Conservation (phyloP, 2,113 vertebrate species). For the Oryctolagus cuniculus region mOryCun1.1 NC_091443.1:30197001-30197500, state of each 20-base stretch:
- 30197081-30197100: slow-evolving; percentile 4
- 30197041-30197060: not conserved
- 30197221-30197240: not conserved
- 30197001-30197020: not conserved
- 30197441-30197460: not conserved
- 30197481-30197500: not conserved
- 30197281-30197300: not conserved
- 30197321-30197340: slow-evolving; percentile 4
- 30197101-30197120: slow-evolving; percentile 36
- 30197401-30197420: not conserved
- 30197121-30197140: not conserved
- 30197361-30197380: slow-evolving; percentile 40
- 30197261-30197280: not conserved
- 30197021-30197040: not conserved
- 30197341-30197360: not conserved
- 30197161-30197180: not conserved
- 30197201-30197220: not conserved
- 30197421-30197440: not conserved
- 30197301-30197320: not conserved
- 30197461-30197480: not conserved
- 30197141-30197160: not conserved
- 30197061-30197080: not conserved
- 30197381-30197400: not conserved
- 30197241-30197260: not conserved
- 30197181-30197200: slow-evolving; percentile 14